phyloP scores from a whole-genome alignment of 1,140 invertebrate species.

The Chionoecetes opilio region DNA sequence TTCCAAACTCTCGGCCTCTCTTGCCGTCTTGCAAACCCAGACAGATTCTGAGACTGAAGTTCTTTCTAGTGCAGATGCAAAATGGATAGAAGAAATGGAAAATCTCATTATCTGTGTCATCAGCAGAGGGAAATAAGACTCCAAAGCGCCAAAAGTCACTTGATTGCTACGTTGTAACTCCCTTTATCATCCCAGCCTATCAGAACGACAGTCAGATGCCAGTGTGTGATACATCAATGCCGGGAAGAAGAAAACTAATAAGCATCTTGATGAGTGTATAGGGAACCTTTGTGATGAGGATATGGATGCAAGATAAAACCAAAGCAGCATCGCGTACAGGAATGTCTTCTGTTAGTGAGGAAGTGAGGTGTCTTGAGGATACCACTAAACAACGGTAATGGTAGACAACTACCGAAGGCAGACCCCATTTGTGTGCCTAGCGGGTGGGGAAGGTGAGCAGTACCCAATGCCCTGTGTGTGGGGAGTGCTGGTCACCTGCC shows the following conservation, averaged over 20 bases:
- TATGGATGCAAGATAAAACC: neutral
- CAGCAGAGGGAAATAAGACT: neutral
- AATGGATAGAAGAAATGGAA: neutral
- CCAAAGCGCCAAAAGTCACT: slow-evolving; percentile 25
- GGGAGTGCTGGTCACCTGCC: slow-evolving; percentile 28
- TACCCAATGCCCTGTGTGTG: slow-evolving; percentile 65
- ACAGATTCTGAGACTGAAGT: neutral
- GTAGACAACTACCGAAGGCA: neutral
- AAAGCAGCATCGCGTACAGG: neutral
- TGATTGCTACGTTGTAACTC: neutral
- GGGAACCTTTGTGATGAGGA: slow-evolving; percentile 62
- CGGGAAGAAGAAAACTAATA: slow-evolving; percentile 45
- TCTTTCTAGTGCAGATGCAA: too few relatives aligned
- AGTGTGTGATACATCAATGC: slow-evolving; percentile 50
- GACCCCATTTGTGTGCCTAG: too few relatives aligned
- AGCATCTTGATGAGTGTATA: slow-evolving; percentile 68
- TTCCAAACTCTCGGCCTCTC: neutral
- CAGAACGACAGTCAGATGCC: slow-evolving; percentile 17
- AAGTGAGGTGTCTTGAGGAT: neutral
- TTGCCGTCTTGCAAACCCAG: neutral
- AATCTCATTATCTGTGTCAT: slow-evolving; percentile 22
- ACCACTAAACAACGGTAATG: neutral
- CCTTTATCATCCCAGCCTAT: neutral
- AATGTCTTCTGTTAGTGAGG: neutral
- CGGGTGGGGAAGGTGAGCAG: neutral